These are phyloP conservation scores for Gymnothorax reevesii DNA, from an alignment of 2,797 vertebrate genomes.

Conservation along the genomic window DNA sequence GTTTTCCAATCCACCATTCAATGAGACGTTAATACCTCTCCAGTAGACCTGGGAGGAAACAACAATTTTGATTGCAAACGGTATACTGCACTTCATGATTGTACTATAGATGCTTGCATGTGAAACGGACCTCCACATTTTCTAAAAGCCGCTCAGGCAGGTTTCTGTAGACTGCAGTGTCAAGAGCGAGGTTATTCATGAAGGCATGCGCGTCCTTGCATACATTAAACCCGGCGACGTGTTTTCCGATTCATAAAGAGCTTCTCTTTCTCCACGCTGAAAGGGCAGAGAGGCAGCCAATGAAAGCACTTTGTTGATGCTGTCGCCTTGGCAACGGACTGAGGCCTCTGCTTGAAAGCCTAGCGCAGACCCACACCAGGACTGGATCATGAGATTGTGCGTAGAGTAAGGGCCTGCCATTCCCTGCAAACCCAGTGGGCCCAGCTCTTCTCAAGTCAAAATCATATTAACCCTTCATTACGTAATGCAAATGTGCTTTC, in stretches of 20 bases:
- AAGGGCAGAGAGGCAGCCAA: constrained; percentile 20
- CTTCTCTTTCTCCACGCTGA: constrained; percentile 36
- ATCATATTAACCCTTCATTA: background rate
- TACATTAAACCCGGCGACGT: constrained; percentile 30
- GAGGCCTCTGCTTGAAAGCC: background rate
- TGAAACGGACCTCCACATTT: background rate
- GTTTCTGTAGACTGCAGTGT: background rate
- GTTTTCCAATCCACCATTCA: too few species aligned
- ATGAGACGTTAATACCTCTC: too few species aligned
- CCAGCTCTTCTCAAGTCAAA: background rate
- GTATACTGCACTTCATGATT: background rate
- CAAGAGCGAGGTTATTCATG: constrained; percentile 32
- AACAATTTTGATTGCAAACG: background rate
- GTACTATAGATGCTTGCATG: background rate
- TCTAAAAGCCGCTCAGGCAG: background rate
- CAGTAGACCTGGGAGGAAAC: too few species aligned
- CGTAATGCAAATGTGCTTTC: background rate
- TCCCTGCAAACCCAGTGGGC: background rate
- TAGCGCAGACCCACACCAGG: background rate
- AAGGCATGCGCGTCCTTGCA: constrained; percentile 21
- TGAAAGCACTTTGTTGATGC: constrained; percentile 24
- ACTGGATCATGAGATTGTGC: background rate
- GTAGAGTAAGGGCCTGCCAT: background rate
- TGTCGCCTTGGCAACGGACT: constrained; percentile 16
- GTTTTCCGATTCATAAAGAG: constrained; percentile 16